phyloP scores from a whole-genome alignment of 2,888 invertebrate species.

The Chymomyza amoena region DNA sequence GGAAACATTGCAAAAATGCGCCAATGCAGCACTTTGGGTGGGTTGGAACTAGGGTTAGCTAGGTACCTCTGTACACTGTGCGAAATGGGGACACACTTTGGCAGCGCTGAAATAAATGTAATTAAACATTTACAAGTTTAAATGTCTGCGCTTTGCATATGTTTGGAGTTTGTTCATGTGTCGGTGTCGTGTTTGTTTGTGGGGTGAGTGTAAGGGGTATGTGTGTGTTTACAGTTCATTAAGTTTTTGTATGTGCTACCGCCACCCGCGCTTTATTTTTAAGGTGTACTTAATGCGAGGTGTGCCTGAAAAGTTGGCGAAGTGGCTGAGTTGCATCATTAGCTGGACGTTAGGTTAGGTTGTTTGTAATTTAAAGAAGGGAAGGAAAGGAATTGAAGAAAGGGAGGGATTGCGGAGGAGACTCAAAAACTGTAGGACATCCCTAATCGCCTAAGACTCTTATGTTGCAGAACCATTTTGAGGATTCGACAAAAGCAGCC shows the following conservation, averaged over 20 bases:
- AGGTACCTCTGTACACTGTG: constrained; percentile 28
- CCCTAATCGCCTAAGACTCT: too few species aligned
- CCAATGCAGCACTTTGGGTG: constrained; percentile 65
- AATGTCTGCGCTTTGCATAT: background rate
- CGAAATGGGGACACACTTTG: constrained; percentile 19
- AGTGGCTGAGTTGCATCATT: constrained; percentile 9
- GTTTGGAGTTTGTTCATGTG: background rate
- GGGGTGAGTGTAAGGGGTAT: background rate
- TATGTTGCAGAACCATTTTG: too few species aligned
- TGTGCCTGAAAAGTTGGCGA: background rate
- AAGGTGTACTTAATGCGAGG: background rate
- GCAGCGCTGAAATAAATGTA: constrained; percentile 37
- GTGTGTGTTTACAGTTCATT: constrained; percentile 54
- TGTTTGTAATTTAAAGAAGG: too few species aligned
- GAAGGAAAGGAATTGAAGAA: too few species aligned
- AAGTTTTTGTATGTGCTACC: constrained; percentile 34
- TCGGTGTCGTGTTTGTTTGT: background rate
- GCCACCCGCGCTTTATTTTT: constrained; percentile 1
- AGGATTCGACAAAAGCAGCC: too few species aligned
- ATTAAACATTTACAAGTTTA: constrained; percentile 51
- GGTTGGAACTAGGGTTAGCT: background rate
- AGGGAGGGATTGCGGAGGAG: too few species aligned
- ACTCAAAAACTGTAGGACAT: too few species aligned
- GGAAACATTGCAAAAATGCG: constrained; percentile 70
- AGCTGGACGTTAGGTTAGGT: too few species aligned